A percentile compares a stretch with the other conserved stretches of the same genome.
Evolutionary conservation across 2,113 vertebrate species (phyloP).

Genomic region (Cricetomys ansorgei): DNA sequence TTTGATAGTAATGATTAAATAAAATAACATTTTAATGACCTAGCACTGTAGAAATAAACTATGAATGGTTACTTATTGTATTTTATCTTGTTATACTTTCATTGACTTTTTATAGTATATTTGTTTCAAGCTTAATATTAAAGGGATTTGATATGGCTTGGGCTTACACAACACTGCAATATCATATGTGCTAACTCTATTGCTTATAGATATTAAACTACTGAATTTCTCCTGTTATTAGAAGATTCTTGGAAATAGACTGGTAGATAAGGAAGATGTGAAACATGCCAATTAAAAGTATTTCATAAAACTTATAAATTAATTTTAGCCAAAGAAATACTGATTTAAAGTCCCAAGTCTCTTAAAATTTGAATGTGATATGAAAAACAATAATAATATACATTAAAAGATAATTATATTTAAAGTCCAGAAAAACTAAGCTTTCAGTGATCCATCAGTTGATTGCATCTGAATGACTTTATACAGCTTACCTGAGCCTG

Average conservation of each 20-base stretch:
- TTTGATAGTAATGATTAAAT: background rate
- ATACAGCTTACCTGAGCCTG: background rate
- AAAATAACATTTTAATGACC: background rate
- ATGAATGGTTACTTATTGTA: background rate
- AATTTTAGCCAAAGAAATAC: background rate
- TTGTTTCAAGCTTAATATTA: background rate
- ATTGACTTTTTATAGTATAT: background rate
- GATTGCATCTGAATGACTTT: background rate
- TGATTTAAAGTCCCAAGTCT: background rate
- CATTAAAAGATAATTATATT: background rate
- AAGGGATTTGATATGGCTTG: too few species aligned
- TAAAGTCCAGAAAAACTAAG: background rate
- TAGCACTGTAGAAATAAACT: background rate
- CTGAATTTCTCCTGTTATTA: background rate
- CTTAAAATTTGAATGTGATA: background rate
- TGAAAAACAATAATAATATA: background rate
- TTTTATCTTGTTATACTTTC: background rate
- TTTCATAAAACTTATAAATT: background rate
- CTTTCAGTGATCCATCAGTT: background rate
- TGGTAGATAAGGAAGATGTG: background rate
- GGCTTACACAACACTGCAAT: too few species aligned
- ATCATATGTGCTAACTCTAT: background rate
- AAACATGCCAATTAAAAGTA: background rate
- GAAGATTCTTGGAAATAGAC: background rate
- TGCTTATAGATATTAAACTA: background rate